Evolutionary conservation across 1,140 invertebrate species (phyloP).

Genomic region (Plodia interpunctella): DNA sequence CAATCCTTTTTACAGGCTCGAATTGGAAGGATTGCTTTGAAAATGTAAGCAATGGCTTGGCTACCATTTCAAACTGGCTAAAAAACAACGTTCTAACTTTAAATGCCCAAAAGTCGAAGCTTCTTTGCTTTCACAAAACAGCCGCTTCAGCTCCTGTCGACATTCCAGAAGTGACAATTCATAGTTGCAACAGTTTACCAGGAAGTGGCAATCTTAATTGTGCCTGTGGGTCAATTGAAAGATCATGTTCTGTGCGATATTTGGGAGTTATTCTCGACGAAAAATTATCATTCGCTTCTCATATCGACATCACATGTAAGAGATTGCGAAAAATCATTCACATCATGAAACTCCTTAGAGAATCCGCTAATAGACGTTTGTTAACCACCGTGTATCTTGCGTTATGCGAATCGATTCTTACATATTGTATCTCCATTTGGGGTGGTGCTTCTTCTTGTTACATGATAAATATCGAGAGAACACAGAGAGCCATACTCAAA

Average conservation of each 20-base stretch:
- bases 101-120: background rate
- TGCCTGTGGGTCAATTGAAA: background rate
- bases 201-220: background rate
- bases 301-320: background rate
- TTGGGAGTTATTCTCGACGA: background rate
- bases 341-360: background rate
- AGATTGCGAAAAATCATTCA: background rate
- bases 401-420: background rate
- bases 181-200: background rate
- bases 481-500: background rate
- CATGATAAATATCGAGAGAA: background rate
- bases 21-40: background rate
- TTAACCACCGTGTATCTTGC: background rate
- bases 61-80: background rate
- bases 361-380: background rate
- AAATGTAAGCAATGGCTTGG: background rate
- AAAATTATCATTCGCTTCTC: background rate
- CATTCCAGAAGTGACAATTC: background rate
- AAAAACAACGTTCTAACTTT: slow-evolving; percentile 3
- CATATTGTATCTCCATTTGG: background rate
- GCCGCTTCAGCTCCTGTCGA: background rate
- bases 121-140: slow-evolving; percentile 15
- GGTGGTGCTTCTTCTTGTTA: background rate
- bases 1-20: background rate
- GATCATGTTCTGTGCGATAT: background rate